Evolutionary conservation across 2,113 vertebrate genomes (phyloP), one percentile per base, ranked within the genome.

Genomic region (Rafetus swinhoei): DNA sequence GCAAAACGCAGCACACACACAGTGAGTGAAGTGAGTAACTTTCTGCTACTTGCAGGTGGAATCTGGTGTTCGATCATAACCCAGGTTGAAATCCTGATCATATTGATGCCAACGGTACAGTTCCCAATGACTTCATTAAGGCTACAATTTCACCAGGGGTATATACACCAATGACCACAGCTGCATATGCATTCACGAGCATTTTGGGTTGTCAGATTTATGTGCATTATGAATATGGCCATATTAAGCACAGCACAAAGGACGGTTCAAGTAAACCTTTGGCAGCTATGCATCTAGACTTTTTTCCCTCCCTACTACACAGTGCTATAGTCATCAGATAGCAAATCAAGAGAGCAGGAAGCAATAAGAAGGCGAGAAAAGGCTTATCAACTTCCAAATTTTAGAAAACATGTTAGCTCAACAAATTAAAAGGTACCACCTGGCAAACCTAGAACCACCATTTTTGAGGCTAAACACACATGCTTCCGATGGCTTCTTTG

Each of bases 201-300:
- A 85, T 13, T 25, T 27, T 3, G 0, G 21, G 89, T 69, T 54
- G 85, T n/a, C 65, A 18, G 65, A 69, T n/a, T 69, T 69, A 69
- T 18, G 16, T n/a, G 32, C 32, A 19, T n/a, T 69, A 32, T 60
- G 24, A 27, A 60, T 15, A 18, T 69, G 16, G 32, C 32, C 65
- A 69, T 29, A 69, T 69, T 32, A n/a, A 69, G 29, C 27, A 32
- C 57, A 27, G 2, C 0, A 35, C 21, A 5, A 65, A 89, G 56
- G 29, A 8, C 55, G 76, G 13, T 5, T 45, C 91, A 90, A 85
- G 54, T 19, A 69, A 22, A 69, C 65, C 65, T n/a, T 13, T 32
- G 32, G 14, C 1, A 16, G 2, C 0, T 12, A 8, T 4, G 14
- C 53, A 54, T 54, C 53, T 54, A 12, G 29, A 12, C 32, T 53